Conservation (phyloP, 2,888 invertebrate genomes). For the Ganaspis brasiliensis region DNA sequence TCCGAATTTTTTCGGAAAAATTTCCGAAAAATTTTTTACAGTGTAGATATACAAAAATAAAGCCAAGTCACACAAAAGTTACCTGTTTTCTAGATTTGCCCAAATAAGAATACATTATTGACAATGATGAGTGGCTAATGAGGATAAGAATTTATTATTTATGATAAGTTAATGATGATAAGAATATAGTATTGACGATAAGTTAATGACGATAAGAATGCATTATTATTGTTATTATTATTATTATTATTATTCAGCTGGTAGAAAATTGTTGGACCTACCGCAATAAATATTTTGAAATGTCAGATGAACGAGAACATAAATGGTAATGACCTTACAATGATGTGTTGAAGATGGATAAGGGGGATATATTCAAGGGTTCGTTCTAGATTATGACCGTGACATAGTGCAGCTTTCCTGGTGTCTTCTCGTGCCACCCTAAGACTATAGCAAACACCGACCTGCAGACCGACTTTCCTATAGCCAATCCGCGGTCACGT, state of each 20-base stretch:
- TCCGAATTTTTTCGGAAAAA: too few relatives aligned
- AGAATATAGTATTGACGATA: too few relatives aligned
- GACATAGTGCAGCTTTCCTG: slow-evolving; percentile 40
- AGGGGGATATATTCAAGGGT: slow-evolving; percentile 25
- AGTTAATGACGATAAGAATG: too few relatives aligned
- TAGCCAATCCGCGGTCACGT: slow-evolving; percentile 28
- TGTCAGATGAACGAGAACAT: neutral
- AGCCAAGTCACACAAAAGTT: too few relatives aligned
- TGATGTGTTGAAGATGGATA: slow-evolving; percentile 25
- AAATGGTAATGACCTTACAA: slow-evolving; percentile 37
- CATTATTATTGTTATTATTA: too few relatives aligned
- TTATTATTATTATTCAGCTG: neutral
- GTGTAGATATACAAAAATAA: too few relatives aligned
- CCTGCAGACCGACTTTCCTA: slow-evolving; percentile 28
- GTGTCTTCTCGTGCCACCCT: slow-evolving; percentile 40
- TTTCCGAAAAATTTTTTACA: too few relatives aligned
- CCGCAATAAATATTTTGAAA: neutral
- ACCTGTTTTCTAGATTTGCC: too few relatives aligned
- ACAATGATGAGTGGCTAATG: too few relatives aligned
- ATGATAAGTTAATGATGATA: too few relatives aligned
- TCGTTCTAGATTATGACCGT: slow-evolving; percentile 35
- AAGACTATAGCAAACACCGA: slow-evolving; percentile 27
- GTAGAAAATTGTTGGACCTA: neutral
- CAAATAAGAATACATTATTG: too few relatives aligned
- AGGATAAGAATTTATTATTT: too few relatives aligned